Evolutionary conservation across 2,888 invertebrate species (phyloP), one percentile per base, ranked within the genome.

Genomic region (Ormyrus pomaceus): DNA sequence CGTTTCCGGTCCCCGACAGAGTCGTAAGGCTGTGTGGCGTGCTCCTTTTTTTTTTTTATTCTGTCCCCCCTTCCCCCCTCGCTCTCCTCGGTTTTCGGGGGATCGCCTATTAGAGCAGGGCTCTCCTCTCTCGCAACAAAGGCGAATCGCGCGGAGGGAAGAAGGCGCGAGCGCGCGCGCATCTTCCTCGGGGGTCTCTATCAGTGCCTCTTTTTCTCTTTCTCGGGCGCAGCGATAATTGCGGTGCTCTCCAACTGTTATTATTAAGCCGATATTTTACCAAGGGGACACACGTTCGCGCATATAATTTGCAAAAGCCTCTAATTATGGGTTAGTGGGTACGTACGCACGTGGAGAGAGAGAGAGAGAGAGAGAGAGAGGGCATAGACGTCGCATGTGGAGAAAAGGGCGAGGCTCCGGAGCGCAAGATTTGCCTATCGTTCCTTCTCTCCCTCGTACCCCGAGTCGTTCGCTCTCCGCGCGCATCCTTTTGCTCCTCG

Each of bases 181-280:
- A 48, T 64, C 84, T 77, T 56, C 85, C 86, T 88, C 86, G 84
- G 86, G 86, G 87, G 87, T 87, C 86, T 86, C 59, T 7, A 46
- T n/a, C 7, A 13, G 68, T 46, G n/a, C 74, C 19, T n/a, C 53
- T 55, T 10, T 62, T 50, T 9, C 55, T 50, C 48, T 11, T 48
- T 65, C 65, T 48, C 55, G n/a, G 48, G 11, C 8, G 50, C 74
- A 53, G 65, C 88, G 87, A 89, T 90, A 90, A 90, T 90, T 90
- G 89, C 88, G 85, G 88, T 89, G 88, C 90, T 87, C 89, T 89
- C 87, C 89, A 89, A 90, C 90, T 89, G 89, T 90, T 90, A 90
- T 90, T 90, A 90, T 90, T 90, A 90, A 90, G 88, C 89, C 90
- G 89, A 90, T 90, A 90, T 90, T 90, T 90, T 89, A 90, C 90